Evolutionary conservation across 92 coral and sea anemone species (phyloP), one percentile per base, ranked within the genome.

Genomic region (Epizoanthus ramosus): DNA sequence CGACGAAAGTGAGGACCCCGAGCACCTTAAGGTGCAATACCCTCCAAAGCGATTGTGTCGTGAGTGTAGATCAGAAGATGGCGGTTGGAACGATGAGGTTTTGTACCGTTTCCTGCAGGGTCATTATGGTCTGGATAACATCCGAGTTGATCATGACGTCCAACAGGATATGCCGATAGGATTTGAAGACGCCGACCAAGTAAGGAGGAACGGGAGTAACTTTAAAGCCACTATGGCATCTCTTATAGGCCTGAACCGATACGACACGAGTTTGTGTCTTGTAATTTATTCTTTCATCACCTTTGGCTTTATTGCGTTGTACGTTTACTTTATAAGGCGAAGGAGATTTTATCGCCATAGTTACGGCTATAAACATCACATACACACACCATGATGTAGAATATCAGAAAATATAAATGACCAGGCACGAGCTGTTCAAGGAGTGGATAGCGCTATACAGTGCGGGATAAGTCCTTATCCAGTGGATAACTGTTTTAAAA

Each of bases 261-360:
- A 92, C 28, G 99, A 97, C 61, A 90, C 99, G 19, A 97, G 99
- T 74, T 73, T 97, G 70, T 97, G 99, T 87, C 85, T 97, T 8
- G 91, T 97, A 71, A 88, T 97, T 8, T 97, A 97, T 60, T 86
- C 95, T 3, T 81, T 93, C 10, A 95, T 95, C 5, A 94, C 94
- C 33, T 50, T 92, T 15, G 93, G 82, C 15, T 88, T 97, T 18
- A 86, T 92, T n/a, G 94, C 92, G 68, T 53, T 94, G 88, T 97
- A 97, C 79, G 76, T 97, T 35, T 97, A 97, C 63, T 90, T 97
- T 80, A 92, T 97, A 47, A 92, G 97, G 66, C 89, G 93, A 74
- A 88, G 98, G 56, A 84, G 91, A 39, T 60, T 77, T 31, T 61
- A 77, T 45, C 82, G 82, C 28, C 41, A 77, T 61, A 80, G 98